Conservation (phyloP, 2,113 vertebrate genomes). For the Malurus melanocephalus region DNA sequence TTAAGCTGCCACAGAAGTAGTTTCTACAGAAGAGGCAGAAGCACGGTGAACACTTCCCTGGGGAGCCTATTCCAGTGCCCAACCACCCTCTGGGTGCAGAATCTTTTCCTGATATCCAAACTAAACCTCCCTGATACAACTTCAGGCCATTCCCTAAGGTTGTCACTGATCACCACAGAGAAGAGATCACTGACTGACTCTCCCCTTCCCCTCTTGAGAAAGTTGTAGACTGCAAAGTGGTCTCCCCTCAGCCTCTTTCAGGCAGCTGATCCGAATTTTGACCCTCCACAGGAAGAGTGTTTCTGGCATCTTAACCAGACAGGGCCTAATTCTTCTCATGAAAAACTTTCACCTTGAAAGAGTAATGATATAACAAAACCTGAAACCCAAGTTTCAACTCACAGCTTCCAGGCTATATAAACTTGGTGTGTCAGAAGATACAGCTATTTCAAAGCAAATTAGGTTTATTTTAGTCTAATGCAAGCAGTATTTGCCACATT, state of each 20-base stretch:
- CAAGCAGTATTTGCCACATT: background rate
- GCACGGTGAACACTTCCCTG: background rate
- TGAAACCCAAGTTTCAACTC: background rate
- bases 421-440: background rate
- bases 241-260: background rate
- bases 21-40: background rate
- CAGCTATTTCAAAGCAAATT: background rate
- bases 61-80: background rate
- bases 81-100: background rate
- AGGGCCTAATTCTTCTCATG: background rate
- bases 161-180: background rate
- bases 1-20: background rate
- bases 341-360: background rate
- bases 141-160: background rate
- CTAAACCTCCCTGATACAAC: background rate
- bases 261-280: background rate
- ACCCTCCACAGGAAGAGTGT: background rate
- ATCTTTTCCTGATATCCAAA: background rate
- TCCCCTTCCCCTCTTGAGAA: rapidly evolving
- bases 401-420: background rate
- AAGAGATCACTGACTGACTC: no score
- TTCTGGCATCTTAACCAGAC: background rate
- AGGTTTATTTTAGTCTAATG: background rate
- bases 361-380: background rate
- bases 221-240: background rate